These are phyloP conservation scores for Drosophila setosimentum DNA, from an alignment of 2,888 invertebrate genomes.

Conservation along the genomic window DNA sequence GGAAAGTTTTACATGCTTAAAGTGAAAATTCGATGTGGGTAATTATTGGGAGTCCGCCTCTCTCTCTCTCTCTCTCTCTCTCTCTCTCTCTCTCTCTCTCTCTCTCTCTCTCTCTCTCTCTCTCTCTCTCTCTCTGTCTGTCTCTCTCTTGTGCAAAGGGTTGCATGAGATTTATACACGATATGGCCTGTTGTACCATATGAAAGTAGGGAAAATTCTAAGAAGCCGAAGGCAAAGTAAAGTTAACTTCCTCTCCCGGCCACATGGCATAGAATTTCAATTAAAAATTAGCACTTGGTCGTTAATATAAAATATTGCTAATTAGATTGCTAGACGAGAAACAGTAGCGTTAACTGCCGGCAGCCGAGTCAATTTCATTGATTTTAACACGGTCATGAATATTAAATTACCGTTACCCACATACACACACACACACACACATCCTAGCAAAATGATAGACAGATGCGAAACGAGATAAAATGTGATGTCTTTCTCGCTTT, in stretches of 20 bases:
- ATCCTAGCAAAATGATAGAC: neutral
- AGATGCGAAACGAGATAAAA: conserved; percentile 1
- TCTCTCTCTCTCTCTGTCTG: neutral
- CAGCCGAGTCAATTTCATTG: conserved; percentile 62
- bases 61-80: neutral
- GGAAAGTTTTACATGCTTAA: conserved; percentile 8
- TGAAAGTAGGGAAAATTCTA: neutral
- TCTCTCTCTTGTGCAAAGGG: conserved; percentile 16
- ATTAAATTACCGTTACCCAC: conserved; percentile 72
- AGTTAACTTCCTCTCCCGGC: conserved; percentile 12
- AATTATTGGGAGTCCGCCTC: conserved; percentile 59
- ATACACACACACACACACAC: conserved; percentile 17
- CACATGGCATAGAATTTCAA: conserved; percentile 68
- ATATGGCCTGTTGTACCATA: conserved; percentile 6
- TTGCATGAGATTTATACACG: conserved; percentile 49
- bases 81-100: neutral
- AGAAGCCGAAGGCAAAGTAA: neutral
- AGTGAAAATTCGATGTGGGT: conserved; percentile 58
- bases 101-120: neutral
- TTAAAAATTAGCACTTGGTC: conserved; percentile 75
- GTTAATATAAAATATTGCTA: conserved; percentile 79
- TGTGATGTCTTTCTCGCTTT: conserved; percentile 31
- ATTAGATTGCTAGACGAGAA: conserved; percentile 62
- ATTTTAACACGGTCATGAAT: conserved; percentile 79
- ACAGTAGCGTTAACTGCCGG: conserved; percentile 42